Evolutionary conservation across 1,140 invertebrate genomes (phyloP).

Genomic region (Tetragonula clypearis): DNA sequence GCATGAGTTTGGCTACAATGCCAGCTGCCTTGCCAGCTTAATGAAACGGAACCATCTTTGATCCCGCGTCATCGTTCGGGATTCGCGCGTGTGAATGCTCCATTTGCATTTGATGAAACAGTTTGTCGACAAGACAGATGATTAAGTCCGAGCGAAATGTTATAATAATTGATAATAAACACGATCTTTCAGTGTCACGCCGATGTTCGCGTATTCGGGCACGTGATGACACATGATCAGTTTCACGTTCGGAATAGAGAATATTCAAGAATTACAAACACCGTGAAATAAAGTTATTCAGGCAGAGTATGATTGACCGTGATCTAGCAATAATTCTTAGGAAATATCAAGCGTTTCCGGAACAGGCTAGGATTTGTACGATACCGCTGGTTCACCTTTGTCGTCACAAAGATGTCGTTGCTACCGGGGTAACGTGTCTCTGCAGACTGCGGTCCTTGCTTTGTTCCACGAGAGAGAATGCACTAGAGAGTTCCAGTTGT

Average conservation of each 20-base stretch:
- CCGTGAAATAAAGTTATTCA: not conserved
- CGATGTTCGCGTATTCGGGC: no score
- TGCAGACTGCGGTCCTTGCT: slow-evolving; percentile 7
- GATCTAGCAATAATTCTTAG: not conserved
- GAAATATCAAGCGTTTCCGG: slow-evolving; percentile 29
- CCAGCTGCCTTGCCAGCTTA: not conserved
- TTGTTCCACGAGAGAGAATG: slow-evolving; percentile 41
- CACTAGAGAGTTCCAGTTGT: slow-evolving; percentile 45
- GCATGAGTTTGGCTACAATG: not conserved
- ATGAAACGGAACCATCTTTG: not conserved
- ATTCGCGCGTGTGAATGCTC: not conserved
- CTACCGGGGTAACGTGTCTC: slow-evolving; percentile 20
- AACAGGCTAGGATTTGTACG: not conserved
- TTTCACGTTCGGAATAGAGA: no score
- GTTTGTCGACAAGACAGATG: no score
- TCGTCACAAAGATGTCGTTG: slow-evolving; percentile 25
- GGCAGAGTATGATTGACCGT: not conserved
- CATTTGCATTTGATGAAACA: not conserved
- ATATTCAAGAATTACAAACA: no score
- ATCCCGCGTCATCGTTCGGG: not conserved
- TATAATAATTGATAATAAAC: no score
- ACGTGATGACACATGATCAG: no score
- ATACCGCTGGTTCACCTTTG: slow-evolving; percentile 8
- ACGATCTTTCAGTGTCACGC: no score
- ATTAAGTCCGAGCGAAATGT: no score